Evolutionary conservation across 2,113 vertebrate species (phyloP).

Genomic region (Leucopsar rothschildi): DNA sequence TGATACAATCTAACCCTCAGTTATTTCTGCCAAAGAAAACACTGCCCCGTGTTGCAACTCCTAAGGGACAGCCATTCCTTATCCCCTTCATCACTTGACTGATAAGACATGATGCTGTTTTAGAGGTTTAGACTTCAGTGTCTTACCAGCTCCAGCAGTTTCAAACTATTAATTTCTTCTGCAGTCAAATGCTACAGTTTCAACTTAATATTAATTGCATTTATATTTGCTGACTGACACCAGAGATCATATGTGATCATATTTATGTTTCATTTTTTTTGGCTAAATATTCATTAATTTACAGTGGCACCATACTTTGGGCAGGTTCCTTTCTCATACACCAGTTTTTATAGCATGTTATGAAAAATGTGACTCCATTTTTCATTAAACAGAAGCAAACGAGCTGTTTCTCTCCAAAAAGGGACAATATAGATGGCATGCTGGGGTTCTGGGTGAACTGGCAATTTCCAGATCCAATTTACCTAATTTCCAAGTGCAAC

Average conservation of each 20-base stretch:
- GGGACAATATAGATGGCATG: not conserved
- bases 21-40: not conserved
- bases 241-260: not conserved
- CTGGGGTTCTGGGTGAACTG: not conserved
- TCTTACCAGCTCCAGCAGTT: not conserved
- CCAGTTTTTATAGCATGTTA: not conserved
- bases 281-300: not conserved
- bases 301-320: not conserved
- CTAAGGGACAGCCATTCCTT: not conserved
- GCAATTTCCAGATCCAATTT: not conserved
- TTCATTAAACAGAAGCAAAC: not conserved
- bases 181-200: not conserved
- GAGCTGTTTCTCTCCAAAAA: not conserved
- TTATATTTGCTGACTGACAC: not conserved
- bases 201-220: not conserved
- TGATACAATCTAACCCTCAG: not conserved
- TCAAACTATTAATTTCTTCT: not conserved
- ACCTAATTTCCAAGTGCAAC: not conserved
- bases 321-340: not conserved
- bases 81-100: not conserved
- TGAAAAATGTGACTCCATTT: not conserved
- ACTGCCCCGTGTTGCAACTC: not conserved
- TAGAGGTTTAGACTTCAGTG: not conserved
- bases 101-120: fast-evolving
- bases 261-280: not conserved